Base-by-base conservation (phyloP, 2,113 vertebrate genomes). In the Pavo muticus region DNA sequence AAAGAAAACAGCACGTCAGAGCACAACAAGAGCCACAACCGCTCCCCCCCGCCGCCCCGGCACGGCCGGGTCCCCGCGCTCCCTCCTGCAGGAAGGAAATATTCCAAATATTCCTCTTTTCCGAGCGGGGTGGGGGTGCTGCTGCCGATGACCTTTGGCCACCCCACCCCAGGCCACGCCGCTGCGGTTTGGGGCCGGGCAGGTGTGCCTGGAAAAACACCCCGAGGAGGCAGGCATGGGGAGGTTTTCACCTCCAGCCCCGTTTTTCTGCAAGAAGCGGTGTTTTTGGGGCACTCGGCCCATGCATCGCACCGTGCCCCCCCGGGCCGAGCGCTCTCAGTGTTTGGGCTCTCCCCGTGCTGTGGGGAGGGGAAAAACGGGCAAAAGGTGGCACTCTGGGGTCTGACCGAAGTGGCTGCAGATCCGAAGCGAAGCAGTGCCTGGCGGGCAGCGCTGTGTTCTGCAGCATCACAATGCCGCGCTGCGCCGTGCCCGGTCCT, bases 1-100 rank as follows among this genome's bases (percentile, higher is more conserved):
- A 98, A 98, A 99, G 97, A 98, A 98, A 99, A 98, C 98, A 99
- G 97, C 84, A 97, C 89, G 97, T 98, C 97, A 99, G 98, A 98
- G 96, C 97, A 98, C 94, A 97, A 97, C 98, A 98, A 85, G 94
- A 98, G 96, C 97, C 97, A 96, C 97, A 89, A 64, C 61, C 60
- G 60, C 82, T 72, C 76, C 14, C 37, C 79, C 69, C 32, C 14
- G 1, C 74, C 63, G 2, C 48, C 35, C 60, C 14, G 60, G 60
- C 37, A 39, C 15, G 15, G 25, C 37, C 14, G 24, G 61, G 21
- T 39, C 60, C 60, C 61, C 24, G 37, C 39, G 25, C 61, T 40
- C 37, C 61, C 25, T 25, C 61, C 61, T 64, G 61, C 61, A 29
- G 39, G 24, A 64, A 40, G 39, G 37, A 64, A 60, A 60, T 35